Conservation (phyloP, 2,888 invertebrate species). For the Mythimna loreyi region DNA sequence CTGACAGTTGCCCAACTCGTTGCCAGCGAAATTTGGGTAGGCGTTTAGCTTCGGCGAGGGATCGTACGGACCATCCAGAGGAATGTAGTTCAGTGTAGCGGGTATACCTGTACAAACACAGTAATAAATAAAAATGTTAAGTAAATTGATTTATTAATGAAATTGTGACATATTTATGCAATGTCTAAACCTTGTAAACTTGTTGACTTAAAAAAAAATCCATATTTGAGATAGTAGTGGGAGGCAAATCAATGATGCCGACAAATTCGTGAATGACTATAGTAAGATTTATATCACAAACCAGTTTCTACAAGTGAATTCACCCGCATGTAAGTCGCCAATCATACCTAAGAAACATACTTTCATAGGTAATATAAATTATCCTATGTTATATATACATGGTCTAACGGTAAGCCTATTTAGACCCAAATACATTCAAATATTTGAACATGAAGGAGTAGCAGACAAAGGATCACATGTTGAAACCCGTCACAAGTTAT, state of each 20-base stretch:
- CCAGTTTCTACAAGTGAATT: no score
- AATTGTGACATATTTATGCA: neutral
- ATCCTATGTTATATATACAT: no score
- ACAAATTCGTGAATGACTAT: no score
- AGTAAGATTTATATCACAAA: no score
- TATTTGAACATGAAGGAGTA: no score
- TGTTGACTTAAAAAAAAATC: neutral
- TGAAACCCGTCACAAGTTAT: no score
- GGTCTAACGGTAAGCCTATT: no score
- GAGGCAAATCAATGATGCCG: neutral
- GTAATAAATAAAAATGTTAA: neutral
- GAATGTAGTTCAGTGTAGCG: constrained; percentile 95
- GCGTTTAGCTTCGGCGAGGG: constrained; percentile 95
- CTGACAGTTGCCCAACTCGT: constrained; percentile 94
- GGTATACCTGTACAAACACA: constrained; percentile 92
- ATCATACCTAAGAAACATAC: no score
- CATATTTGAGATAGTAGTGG: neutral
- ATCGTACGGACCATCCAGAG: constrained; percentile 92
- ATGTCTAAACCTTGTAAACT: constrained; percentile 6
- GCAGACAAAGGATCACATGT: no score
- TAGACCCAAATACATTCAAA: no score
- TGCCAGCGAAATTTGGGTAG: constrained; percentile 94
- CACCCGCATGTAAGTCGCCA: no score
- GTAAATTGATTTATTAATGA: neutral
- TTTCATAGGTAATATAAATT: no score